Evolutionary conservation across 2,113 vertebrate species (phyloP).

Genomic region (Hiodon tergisus): DNA sequence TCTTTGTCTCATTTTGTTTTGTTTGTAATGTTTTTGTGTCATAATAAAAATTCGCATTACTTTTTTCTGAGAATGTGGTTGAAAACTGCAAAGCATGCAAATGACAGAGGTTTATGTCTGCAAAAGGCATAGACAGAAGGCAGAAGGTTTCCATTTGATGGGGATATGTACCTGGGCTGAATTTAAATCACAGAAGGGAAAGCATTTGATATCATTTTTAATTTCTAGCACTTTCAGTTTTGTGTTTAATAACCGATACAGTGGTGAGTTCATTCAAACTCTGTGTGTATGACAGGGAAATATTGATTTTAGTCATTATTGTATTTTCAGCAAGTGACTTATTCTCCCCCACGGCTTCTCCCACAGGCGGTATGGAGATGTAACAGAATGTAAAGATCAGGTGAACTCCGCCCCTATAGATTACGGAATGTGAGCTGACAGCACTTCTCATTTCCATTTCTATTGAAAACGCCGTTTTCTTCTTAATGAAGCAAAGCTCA

Average conservation of each 20-base stretch:
- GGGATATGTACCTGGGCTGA: background rate
- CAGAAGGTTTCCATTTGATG: background rate
- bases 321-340: conserved; percentile 31
- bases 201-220: conserved; percentile 35
- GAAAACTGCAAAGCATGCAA: background rate
- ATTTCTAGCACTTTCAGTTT: conserved; percentile 29
- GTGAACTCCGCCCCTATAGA: conserved; percentile 44
- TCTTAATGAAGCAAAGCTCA: conserved; percentile 31
- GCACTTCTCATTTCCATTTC: conserved; percentile 43
- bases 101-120: too few relatives aligned
- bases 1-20: too few relatives aligned
- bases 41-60: too few relatives aligned
- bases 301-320: conserved; percentile 48
- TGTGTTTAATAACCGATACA: conserved; percentile 40
- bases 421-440: conserved; percentile 40
- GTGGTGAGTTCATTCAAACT: conserved; percentile 20
- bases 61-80: background rate
- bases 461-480: conserved; percentile 33
- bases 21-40: too few relatives aligned
- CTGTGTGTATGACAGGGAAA: conserved; percentile 9
- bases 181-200: background rate
- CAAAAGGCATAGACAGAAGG: background rate
- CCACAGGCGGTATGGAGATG: conserved; percentile 36
- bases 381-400: conserved; percentile 43
- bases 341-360: conserved; percentile 25